Evolutionary conservation across 2,888 invertebrate species (phyloP).

Genomic region (Drosophila robusta): DNA sequence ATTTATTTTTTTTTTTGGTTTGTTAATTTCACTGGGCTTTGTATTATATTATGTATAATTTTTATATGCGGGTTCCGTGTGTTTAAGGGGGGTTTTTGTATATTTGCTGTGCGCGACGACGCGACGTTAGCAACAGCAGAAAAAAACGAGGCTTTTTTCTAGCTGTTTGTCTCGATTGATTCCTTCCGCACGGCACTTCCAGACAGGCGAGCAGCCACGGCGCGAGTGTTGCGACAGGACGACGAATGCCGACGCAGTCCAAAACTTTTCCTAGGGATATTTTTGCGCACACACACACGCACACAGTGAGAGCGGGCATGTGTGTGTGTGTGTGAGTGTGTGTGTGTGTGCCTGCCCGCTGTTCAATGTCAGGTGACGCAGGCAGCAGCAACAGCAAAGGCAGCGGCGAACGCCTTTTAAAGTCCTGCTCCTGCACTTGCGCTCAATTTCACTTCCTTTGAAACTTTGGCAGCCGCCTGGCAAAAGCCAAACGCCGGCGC

Average conservation of each 20-base stretch:
- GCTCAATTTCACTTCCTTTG: slow-evolving; percentile 69
- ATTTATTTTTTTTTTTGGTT: neutral
- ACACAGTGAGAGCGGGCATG: slow-evolving; percentile 10
- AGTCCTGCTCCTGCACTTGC: slow-evolving; percentile 73
- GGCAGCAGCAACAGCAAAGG: slow-evolving; percentile 37
- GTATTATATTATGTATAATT: slow-evolving; percentile 49
- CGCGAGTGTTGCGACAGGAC: slow-evolving; percentile 69
- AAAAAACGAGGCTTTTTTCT: slow-evolving; percentile 47
- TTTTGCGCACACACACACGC: slow-evolving; percentile 40
- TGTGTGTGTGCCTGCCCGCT: slow-evolving; percentile 50
- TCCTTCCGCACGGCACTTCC: slow-evolving; percentile 75
- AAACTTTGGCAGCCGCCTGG: slow-evolving; percentile 57
- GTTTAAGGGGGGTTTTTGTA: slow-evolving; percentile 9
- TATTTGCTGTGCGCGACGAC: slow-evolving; percentile 56
- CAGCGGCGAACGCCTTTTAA: slow-evolving; percentile 52
- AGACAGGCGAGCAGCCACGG: slow-evolving; percentile 75
- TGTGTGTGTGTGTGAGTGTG: slow-evolving; percentile 12
- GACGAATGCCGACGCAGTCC: slow-evolving; percentile 63
- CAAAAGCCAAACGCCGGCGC: slow-evolving; percentile 66
- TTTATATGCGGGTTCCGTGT: slow-evolving; percentile 38
- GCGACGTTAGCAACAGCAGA: slow-evolving; percentile 68
- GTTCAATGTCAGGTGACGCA: slow-evolving; percentile 83
- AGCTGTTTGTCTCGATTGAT: slow-evolving; percentile 23
- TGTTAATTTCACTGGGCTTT: slow-evolving; percentile 35
- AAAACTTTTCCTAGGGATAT: slow-evolving; percentile 68